Percentiles rank a stretch among this genome's conserved stretches.
These are phyloP conservation scores for Threskiornis aethiopicus DNA, from an alignment of 2,797 vertebrate species.

Conservation along the genomic window DNA sequence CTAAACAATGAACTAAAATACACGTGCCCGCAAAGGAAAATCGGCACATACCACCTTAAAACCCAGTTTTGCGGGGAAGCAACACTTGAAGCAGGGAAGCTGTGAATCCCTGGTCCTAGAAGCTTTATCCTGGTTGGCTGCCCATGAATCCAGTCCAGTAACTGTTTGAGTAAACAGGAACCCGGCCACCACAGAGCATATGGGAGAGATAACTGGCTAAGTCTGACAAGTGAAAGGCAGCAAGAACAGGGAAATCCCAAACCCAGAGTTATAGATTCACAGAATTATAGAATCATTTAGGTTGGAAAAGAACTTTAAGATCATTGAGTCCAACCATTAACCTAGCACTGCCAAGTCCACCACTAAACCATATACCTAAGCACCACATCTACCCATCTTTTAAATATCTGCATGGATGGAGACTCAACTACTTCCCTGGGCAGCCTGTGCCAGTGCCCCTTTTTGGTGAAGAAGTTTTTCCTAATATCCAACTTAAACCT, in stretches of 20 bases:
- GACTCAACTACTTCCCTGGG: background rate
- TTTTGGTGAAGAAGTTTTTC: background rate
- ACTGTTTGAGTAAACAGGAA: background rate
- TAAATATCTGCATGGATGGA: background rate
- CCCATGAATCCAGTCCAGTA: background rate
- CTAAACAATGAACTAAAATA: background rate
- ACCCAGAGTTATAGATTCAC: background rate
- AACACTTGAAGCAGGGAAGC: background rate
- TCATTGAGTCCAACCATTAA: background rate
- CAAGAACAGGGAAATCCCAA: fast-evolving
- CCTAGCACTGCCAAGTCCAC: background rate
- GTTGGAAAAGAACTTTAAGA: background rate
- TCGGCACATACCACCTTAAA: background rate
- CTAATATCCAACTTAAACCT: background rate
- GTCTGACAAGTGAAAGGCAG: background rate
- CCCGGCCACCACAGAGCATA: fast-evolving
- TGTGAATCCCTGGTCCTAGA: background rate
- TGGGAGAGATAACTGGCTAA: background rate
- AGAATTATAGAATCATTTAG: fast-evolving
- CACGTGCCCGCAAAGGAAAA: background rate
- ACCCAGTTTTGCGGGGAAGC: background rate
- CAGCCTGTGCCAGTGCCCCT: background rate
- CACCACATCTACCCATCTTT: fast-evolving
- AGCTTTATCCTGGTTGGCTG: background rate
- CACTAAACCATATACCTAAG: background rate